phyloP scores from a whole-genome alignment of 2,888 invertebrate species.

The Baccha elongata region DNA sequence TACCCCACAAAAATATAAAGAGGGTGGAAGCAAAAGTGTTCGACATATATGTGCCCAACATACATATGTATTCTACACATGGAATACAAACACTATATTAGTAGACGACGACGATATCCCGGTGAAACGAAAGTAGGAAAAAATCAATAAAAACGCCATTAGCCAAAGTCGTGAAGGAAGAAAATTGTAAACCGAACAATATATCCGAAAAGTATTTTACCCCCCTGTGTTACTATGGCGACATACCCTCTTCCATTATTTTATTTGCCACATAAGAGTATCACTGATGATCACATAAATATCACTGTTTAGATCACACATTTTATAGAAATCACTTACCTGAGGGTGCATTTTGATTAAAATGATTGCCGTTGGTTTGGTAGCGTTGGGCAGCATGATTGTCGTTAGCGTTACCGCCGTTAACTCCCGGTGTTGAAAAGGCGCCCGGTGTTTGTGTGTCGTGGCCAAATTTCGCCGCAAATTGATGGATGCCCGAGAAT shows the following conservation, averaged over 20 bases:
- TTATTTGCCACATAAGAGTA: too few species aligned
- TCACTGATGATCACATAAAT: too few species aligned
- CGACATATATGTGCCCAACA: conserved; percentile 58
- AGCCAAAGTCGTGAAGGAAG: conserved; percentile 61
- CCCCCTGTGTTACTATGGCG: conserved; percentile 46
- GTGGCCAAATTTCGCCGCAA: conserved; percentile 82
- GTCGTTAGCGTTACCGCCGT: conserved; percentile 78
- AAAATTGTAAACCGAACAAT: conserved; percentile 46
- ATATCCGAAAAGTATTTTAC: neutral
- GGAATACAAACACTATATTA: conserved; percentile 69
- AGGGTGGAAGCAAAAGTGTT: conserved; percentile 65
- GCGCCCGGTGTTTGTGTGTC: conserved; percentile 81
- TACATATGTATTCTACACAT: conserved; percentile 60
- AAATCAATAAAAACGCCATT: conserved; percentile 78
- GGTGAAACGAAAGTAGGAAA: conserved; percentile 71
- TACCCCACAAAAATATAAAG: conserved; percentile 68
- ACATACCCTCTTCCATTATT: neutral
- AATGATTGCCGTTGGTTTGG: conserved; percentile 82
- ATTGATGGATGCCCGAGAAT: conserved; percentile 82
- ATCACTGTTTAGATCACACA: too few species aligned
- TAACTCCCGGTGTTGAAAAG: conserved; percentile 80
- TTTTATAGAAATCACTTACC: conserved; percentile 80
- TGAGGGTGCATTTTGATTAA: conserved; percentile 82
- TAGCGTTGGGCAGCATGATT: conserved; percentile 82
- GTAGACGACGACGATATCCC: conserved; percentile 71